phyloP scores from a whole-genome alignment of 1,140 invertebrate species.

The Amyelois transitella region DNA sequence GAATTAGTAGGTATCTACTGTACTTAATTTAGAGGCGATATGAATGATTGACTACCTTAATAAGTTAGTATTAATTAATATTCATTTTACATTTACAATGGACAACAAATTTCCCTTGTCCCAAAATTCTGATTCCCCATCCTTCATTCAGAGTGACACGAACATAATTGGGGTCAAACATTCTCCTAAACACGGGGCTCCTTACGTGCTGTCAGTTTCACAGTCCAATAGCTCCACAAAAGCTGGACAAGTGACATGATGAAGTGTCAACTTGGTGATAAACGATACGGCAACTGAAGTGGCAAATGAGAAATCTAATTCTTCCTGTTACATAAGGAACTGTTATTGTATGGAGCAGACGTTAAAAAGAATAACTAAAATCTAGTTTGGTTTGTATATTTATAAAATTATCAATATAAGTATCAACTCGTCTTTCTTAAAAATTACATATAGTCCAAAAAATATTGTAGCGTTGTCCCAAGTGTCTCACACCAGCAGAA shows the following conservation, averaged over 20 bases:
- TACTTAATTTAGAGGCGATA: too few relatives aligned
- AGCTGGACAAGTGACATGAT: slow-evolving; percentile 53
- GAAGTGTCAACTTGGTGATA: slow-evolving; percentile 59
- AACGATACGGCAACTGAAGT: slow-evolving; percentile 49
- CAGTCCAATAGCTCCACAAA: slow-evolving; percentile 45
- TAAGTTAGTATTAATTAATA: too few relatives aligned
- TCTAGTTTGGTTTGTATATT: neutral
- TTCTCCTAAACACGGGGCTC: neutral
- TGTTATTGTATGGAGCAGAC: neutral
- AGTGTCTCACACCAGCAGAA: too few relatives aligned
- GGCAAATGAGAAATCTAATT: slow-evolving; percentile 65
- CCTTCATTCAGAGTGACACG: slow-evolving; percentile 7
- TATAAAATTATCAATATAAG: too few relatives aligned
- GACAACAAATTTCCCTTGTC: neutral
- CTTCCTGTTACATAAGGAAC: slow-evolving; percentile 9
- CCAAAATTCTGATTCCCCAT: neutral
- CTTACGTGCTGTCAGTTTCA: slow-evolving; percentile 37
- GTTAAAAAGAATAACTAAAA: neutral
- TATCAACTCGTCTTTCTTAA: too few relatives aligned
- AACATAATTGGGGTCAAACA: slow-evolving; percentile 11
- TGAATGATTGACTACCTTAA: too few relatives aligned
- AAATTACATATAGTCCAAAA: too few relatives aligned
- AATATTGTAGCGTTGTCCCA: too few relatives aligned
- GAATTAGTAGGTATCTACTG: too few relatives aligned
- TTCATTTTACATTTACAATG: neutral